Percentiles rank a stretch among this genome's conserved stretches.
These are phyloP conservation scores for Agraylea sexmaculata DNA, from an alignment of 1,140 invertebrate species.

Conservation along the genomic window DNA sequence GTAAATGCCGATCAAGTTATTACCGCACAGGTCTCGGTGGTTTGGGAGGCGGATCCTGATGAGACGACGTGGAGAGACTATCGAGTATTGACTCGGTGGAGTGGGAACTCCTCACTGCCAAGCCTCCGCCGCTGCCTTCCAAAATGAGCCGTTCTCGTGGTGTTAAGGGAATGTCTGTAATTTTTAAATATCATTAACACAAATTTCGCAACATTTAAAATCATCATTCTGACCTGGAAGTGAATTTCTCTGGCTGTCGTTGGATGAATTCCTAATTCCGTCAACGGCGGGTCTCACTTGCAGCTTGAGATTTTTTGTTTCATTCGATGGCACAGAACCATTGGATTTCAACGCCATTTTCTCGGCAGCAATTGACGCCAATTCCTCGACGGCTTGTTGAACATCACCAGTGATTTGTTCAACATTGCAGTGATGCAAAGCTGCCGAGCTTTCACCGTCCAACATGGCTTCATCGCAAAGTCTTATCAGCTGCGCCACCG, in stretches of 20 bases:
- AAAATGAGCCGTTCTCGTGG: slow-evolving; percentile 60
- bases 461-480: slow-evolving; percentile 82
- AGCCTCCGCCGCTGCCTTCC: slow-evolving; percentile 39
- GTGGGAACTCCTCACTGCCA: slow-evolving; percentile 41
- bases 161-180: slow-evolving; percentile 66
- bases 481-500: slow-evolving; percentile 73
- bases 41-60: slow-evolving; percentile 62
- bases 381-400: slow-evolving; percentile 30
- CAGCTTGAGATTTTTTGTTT: slow-evolving; percentile 19
- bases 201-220: too few species aligned
- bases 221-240: slow-evolving; percentile 31
- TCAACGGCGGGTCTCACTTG: slow-evolving; percentile 15
- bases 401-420: slow-evolving; percentile 35
- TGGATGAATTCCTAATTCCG: slow-evolving; percentile 9
- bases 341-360: slow-evolving; percentile 44
- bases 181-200: not conserved
- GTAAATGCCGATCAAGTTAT: too few species aligned
- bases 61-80: slow-evolving; percentile 24
- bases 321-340: slow-evolving; percentile 12
- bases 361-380: slow-evolving; percentile 51
- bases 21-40: slow-evolving; percentile 69
- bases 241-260: slow-evolving; percentile 40
- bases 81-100: slow-evolving; percentile 61
- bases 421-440: slow-evolving; percentile 54
- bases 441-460: slow-evolving; percentile 51